Conservation (phyloP, 2,113 vertebrate species). For the Crotophaga sulcirostris region DNA sequence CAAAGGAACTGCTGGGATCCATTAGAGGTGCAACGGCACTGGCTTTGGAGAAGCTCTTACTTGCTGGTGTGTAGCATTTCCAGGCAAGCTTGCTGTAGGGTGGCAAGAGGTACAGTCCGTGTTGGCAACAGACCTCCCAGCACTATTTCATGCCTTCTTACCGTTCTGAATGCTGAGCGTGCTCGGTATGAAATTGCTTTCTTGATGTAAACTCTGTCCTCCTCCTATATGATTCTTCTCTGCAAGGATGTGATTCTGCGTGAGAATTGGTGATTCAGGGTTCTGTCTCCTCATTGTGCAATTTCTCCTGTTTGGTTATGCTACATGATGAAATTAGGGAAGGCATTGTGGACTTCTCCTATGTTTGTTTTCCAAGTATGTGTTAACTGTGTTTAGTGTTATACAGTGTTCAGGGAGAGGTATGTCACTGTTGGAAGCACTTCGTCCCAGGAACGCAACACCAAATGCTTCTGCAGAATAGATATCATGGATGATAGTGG, state of each 20-base stretch:
- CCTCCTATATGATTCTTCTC: not conserved
- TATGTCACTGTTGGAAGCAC: no score
- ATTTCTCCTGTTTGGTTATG: not conserved
- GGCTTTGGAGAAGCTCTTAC: no score
- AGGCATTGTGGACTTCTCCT: not conserved
- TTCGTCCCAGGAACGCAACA: no score
- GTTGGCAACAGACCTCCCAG: not conserved
- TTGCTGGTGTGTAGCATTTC: not conserved
- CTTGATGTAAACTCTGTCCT: not conserved
- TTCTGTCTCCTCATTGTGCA: not conserved
- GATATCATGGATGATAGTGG: no score
- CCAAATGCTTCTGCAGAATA: no score
- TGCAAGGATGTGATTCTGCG: not conserved
- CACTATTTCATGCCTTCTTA: not conserved
- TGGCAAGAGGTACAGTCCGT: not conserved
- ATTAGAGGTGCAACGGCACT: no score
- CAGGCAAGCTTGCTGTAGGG: no score
- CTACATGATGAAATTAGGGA: not conserved
- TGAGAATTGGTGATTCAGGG: not conserved
- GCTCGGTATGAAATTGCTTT: not conserved
- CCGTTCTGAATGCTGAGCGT: not conserved
- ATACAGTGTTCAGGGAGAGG: not conserved
- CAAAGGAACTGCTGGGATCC: no score
- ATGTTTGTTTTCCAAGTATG: not conserved
- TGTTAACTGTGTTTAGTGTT: not conserved